Base-by-base conservation (phyloP, 2,888 invertebrate genomes). In the Tetrapedia diversipes region DNA sequence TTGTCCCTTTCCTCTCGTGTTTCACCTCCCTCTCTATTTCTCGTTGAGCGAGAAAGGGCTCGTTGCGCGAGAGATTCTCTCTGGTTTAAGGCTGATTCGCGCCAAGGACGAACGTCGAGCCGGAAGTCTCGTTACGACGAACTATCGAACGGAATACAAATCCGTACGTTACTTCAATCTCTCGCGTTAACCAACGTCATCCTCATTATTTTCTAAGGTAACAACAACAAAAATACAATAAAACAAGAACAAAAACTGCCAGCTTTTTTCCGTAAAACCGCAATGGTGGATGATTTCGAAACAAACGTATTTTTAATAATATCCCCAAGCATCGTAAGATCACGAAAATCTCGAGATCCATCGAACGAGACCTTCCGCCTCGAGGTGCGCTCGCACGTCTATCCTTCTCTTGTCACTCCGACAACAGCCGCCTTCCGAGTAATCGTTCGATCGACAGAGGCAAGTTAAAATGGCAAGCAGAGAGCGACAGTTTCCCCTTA, bases 401-500 rank as follows among this genome's bases (percentile, higher is more conserved):
- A 51, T 70, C 69, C 56, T 71, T 59, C 64, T 57, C 65, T 64
- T 59, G 65, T 75, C 63, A 47, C 67, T 53, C 64, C 37, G 68
- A 68, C 66, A 49, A 71, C n/a, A n/a, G 64, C 71, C 71, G 75
- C 77, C 70, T 77, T 67, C 70, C 68, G 77, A 80, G 78, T 74
- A 77, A 69, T 76, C 75, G 73, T 77, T 67, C 67, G 77, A 77
- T 75, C 69, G 72, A 71, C 76, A 60, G 81, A 86, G 86, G 76
- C 79, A 86, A 87, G 87, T 86, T 89, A 78, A 86, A 83, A 88
- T 89, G 88, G 89, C 89, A 89, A 89, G 86, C 87, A 83, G 76
- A 85, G 84, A 87, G 81, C 86, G 75, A 79, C 82, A 84, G 81
- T 86, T 86, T 86, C 83, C 83, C 73, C 81, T 84, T 84, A 85